Percentiles rank a stretch among this genome's conserved stretches.
phyloP scores from a whole-genome alignment of 2,888 invertebrate species.

The Macaria notata region DNA sequence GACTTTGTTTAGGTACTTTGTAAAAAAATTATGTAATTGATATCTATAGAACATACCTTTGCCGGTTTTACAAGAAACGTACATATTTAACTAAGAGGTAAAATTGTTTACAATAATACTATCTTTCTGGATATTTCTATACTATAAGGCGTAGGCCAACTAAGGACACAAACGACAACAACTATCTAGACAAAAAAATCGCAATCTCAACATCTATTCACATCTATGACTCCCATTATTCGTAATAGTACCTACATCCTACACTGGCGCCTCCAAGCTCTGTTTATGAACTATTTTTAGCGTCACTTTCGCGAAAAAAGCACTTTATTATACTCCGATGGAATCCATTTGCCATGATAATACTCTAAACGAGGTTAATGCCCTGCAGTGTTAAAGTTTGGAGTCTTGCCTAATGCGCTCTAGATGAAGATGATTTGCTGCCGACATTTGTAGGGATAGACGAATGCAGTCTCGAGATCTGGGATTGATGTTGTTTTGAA shows the following conservation, averaged over 20 bases:
- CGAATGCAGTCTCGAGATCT: conserved; percentile 8
- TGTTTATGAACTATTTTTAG: conserved; percentile 35
- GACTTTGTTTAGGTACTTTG: too few relatives aligned
- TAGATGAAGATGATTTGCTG: conserved; percentile 49
- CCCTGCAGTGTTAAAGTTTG: conserved; percentile 42
- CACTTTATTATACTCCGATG: conserved; percentile 55
- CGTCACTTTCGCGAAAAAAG: conserved; percentile 42
- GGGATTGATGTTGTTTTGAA: neutral
- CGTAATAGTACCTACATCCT: neutral
- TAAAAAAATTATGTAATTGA: too few relatives aligned
- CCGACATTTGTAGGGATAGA: conserved; percentile 20
- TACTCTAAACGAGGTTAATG: conserved; percentile 56
- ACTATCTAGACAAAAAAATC: too few relatives aligned
- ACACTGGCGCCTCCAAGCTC: conserved; percentile 25
- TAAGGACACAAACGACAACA: too few relatives aligned
- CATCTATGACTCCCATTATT: too few relatives aligned
- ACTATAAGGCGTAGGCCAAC: too few relatives aligned
- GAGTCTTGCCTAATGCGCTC: conserved; percentile 65
- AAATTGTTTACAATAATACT: too few relatives aligned
- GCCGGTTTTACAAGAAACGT: too few relatives aligned
- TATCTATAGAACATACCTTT: too few relatives aligned
- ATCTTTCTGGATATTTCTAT: too few relatives aligned
- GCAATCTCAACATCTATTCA: too few relatives aligned
- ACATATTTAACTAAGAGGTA: too few relatives aligned
- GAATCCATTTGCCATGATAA: conserved; percentile 44